phyloP scores from a whole-genome alignment of 1,140 invertebrate genomes.

The Pygmarrhopalites habei region DNA sequence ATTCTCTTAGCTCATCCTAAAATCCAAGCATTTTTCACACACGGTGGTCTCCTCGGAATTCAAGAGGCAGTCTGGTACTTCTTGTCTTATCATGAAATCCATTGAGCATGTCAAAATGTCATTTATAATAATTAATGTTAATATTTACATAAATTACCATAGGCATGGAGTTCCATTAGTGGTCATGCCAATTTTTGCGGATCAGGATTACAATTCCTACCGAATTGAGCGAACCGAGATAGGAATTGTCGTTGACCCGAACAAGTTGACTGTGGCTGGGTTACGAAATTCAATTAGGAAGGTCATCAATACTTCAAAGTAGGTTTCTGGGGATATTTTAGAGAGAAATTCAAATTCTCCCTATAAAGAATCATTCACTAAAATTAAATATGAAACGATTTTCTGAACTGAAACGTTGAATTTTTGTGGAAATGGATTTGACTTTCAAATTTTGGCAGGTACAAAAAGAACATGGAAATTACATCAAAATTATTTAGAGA shows the following conservation, averaged over 20 bases:
- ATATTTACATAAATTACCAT: no score
- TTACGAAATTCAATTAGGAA: no score
- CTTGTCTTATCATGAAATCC: no score
- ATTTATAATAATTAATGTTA: no score
- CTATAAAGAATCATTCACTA: no score
- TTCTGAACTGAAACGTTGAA: no score
- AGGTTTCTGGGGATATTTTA: not conserved
- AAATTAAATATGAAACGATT: no score
- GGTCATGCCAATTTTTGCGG: constrained; percentile 13
- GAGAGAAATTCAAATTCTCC: no score
- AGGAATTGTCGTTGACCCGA: not conserved
- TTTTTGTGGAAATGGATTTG: not conserved
- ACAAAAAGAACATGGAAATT: constrained; percentile 13
- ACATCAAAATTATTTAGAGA: constrained; percentile 17
- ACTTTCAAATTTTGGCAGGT: constrained; percentile 27
- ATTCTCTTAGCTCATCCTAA: constrained; percentile 22
- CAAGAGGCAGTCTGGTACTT: constrained; percentile 40
- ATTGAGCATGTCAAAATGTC: no score
- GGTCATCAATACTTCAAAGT: not conserved
- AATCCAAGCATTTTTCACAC: constrained; percentile 15
- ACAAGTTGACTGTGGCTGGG: not conserved
- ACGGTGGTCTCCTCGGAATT: constrained; percentile 20
- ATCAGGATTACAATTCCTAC: no score
- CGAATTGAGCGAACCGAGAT: not conserved
- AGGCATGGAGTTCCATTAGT: constrained; percentile 8